A percentile compares a stretch with the other conserved stretches of the same genome.
phyloP scores from a whole-genome alignment of 2,888 invertebrate species.

The Polydrusus cervinus region DNA sequence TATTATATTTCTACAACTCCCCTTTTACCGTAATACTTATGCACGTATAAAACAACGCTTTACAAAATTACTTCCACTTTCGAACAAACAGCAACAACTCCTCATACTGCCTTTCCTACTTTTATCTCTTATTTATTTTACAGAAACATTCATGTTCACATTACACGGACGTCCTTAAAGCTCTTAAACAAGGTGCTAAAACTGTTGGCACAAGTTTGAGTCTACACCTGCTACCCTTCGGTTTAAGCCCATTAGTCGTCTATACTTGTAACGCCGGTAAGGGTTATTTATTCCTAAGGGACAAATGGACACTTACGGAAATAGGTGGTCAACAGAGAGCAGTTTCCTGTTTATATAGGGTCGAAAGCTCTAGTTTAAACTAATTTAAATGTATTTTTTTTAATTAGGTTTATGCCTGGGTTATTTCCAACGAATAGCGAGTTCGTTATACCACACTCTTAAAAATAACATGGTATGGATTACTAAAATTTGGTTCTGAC shows the following conservation, averaged over 20 bases:
- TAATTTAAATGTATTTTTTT: constrained; percentile 1
- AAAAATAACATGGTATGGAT: too few relatives aligned
- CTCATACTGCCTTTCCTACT: not conserved
- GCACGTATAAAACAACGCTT: not conserved
- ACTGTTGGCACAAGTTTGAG: constrained; percentile 44
- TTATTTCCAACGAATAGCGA: not conserved
- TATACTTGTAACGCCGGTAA: constrained; percentile 41
- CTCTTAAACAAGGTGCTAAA: constrained; percentile 30
- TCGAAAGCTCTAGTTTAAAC: not conserved
- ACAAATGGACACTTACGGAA: constrained; percentile 36
- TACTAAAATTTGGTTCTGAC: too few relatives aligned
- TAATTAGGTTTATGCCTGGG: not conserved
- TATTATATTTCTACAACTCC: too few relatives aligned
- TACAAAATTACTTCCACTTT: constrained; percentile 18
- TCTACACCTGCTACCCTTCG: constrained; percentile 38
- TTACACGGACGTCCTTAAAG: constrained; percentile 24
- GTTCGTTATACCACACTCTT: not conserved
- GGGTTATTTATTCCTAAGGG: constrained; percentile 35
- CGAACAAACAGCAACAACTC: constrained; percentile 8
- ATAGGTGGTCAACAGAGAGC: constrained; percentile 33
- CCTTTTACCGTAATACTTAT: not conserved
- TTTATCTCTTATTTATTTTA: constrained; percentile 23
- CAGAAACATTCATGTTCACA: constrained; percentile 7
- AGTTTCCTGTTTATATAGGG: constrained; percentile 13
- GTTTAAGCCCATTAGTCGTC: constrained; percentile 46